Evolutionary conservation across 1,140 invertebrate species (phyloP).

Genomic region (Steinernema khuongi): DNA sequence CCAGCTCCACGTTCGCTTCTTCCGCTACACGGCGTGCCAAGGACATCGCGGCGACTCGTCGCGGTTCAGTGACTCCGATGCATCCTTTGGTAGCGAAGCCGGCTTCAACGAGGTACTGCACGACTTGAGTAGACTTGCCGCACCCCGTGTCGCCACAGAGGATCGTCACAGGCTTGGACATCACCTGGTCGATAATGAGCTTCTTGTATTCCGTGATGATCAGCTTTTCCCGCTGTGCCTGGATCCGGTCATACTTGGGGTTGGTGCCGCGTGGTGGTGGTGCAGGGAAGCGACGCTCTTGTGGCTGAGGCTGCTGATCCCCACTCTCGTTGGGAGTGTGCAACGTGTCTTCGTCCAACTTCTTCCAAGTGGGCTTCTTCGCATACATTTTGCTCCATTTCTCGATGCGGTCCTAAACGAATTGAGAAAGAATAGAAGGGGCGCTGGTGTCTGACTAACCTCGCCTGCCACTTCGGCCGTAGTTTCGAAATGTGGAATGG

Average conservation of each 20-base stretch:
- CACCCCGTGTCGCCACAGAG: constrained; percentile 37
- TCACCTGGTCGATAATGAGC: constrained; percentile 19
- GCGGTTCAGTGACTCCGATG: constrained; percentile 89
- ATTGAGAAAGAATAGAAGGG: no score
- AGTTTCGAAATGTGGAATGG: no score
- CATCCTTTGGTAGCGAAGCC: constrained; percentile 60
- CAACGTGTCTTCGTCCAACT: background rate
- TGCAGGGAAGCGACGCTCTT: constrained; percentile 10
- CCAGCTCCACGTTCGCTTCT: constrained; percentile 38
- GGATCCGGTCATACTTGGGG: constrained; percentile 7
- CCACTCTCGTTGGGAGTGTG: background rate
- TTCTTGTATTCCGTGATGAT: constrained; percentile 35
- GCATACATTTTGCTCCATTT: background rate
- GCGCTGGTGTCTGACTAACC: no score
- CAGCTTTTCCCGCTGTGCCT: constrained; percentile 23
- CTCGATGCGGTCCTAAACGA: background rate
- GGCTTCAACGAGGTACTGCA: background rate
- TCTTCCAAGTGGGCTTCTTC: background rate
- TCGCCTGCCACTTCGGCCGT: no score
- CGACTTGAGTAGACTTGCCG: constrained; percentile 42
- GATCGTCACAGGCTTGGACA: constrained; percentile 34
- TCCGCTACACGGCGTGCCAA: constrained; percentile 78
- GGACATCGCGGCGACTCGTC: constrained; percentile 88
- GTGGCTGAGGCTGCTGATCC: background rate
- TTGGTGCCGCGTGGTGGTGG: constrained; percentile 13